A percentile compares a stretch with the other conserved stretches of the same genome.
These are phyloP conservation scores for Dolichomitus sp. DNA, from an alignment of 2,888 invertebrate species.

Conservation along the genomic window DNA sequence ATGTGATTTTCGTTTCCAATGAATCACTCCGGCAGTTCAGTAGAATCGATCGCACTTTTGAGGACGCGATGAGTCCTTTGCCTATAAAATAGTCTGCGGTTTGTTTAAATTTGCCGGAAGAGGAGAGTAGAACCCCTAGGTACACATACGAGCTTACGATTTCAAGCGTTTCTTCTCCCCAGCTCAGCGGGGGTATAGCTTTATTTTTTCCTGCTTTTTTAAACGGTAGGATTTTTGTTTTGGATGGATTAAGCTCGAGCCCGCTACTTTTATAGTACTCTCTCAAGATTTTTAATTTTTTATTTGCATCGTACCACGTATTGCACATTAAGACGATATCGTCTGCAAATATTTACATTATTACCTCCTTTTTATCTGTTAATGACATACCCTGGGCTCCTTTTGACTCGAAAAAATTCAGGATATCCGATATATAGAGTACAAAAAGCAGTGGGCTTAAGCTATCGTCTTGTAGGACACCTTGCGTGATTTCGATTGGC, in stretches of 20 bases:
- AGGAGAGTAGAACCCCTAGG: background rate
- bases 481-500: slow-evolving; percentile 15
- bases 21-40: too few relatives aligned
- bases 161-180: slow-evolving; percentile 5
- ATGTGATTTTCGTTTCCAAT: too few relatives aligned
- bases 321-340: slow-evolving; percentile 23
- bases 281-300: slow-evolving; percentile 13
- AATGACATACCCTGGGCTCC: background rate
- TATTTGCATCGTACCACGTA: background rate
- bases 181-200: background rate
- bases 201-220: background rate
- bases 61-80: background rate
- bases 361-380: background rate
- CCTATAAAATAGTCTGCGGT: background rate
- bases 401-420: slow-evolving; percentile 6
- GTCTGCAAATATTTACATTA: slow-evolving; percentile 29
- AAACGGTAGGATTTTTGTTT: slow-evolving; percentile 30
- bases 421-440: slow-evolving; percentile 13
- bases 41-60: background rate
- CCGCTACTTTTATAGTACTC: slow-evolving; percentile 33
- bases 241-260: slow-evolving; percentile 18
- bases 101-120: background rate
- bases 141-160: slow-evolving; percentile 1
- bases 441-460: slow-evolving; percentile 38
- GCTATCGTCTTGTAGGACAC: slow-evolving; percentile 43